Evolutionary conservation across 2,888 invertebrate genomes (phyloP).

Genomic region (Parnassius glacialis): DNA sequence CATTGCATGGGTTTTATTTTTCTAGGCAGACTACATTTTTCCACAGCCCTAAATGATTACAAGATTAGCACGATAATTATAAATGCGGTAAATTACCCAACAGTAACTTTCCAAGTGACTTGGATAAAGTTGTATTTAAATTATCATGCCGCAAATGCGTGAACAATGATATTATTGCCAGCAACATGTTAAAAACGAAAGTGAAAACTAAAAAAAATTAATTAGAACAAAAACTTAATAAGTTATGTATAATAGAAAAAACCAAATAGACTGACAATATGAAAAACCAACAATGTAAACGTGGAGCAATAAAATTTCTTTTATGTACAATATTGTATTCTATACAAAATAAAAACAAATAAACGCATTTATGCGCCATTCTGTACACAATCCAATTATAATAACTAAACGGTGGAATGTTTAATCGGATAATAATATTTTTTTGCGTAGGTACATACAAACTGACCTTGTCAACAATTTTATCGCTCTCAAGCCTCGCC

Average conservation of each 20-base stretch:
- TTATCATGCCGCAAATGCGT: slow-evolving; percentile 15
- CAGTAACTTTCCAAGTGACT: slow-evolving; percentile 15
- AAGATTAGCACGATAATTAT: slow-evolving; percentile 11
- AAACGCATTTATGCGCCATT: slow-evolving; percentile 15
- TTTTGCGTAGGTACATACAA: slow-evolving; percentile 24
- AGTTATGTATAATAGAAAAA: not conserved
- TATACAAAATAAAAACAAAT: not conserved
- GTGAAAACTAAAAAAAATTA: not conserved
- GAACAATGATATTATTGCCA: slow-evolving; percentile 16
- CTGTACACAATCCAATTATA: slow-evolving; percentile 17
- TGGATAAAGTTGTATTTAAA: slow-evolving; percentile 19
- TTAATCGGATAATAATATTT: slow-evolving; percentile 20
- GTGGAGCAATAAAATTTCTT: no score
- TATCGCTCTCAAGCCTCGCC: slow-evolving; percentile 89
- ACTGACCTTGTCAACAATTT: slow-evolving; percentile 90
- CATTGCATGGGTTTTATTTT: no score
- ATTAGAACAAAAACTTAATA: not conserved
- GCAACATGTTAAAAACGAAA: not conserved
- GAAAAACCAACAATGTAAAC: no score
- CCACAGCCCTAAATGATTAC: slow-evolving; percentile 5
- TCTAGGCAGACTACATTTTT: no score
- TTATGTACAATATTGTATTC: slow-evolving; percentile 8
- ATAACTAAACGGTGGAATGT: slow-evolving; percentile 5
- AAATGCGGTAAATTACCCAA: slow-evolving; percentile 23
- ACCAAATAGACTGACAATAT: no score